Conservation (phyloP, 2,797 vertebrate species). For the Vireo griseus region DNA sequence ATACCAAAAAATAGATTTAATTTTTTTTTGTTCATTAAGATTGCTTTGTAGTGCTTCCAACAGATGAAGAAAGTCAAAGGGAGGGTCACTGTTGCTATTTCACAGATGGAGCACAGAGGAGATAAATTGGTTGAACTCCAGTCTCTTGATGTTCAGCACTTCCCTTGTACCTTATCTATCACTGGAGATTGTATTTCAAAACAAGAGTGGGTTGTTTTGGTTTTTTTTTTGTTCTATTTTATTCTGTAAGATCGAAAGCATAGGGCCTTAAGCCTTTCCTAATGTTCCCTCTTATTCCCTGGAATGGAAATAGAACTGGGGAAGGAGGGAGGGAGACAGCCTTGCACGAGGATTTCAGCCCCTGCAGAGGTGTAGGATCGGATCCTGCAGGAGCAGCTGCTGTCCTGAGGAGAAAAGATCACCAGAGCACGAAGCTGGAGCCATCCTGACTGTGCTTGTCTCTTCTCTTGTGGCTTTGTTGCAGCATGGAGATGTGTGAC, state of each 20-base stretch:
- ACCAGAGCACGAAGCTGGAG: not conserved
- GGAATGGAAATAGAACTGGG: not conserved
- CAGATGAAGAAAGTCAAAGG: not conserved
- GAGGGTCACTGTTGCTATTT: not conserved
- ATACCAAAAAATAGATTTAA: not conserved
- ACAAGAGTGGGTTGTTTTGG: not conserved
- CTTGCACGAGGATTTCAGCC: not conserved
- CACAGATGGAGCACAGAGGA: not conserved
- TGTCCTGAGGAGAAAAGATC: not conserved
- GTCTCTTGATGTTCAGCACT: not conserved
- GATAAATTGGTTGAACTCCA: constrained; percentile 24
- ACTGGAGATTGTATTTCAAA: not conserved
- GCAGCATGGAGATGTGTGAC: constrained; percentile 97
- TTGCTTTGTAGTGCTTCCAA: constrained; percentile 32
- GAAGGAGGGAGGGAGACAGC: not conserved
- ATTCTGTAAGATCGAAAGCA: not conserved
- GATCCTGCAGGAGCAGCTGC: not conserved
- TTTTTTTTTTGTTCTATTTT: not conserved
- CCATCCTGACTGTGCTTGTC: not conserved
- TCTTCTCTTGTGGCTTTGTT: not conserved
- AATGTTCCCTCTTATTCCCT: not conserved
- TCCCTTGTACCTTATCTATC: not conserved
- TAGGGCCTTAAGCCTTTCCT: not conserved
- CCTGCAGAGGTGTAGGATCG: accelerated
- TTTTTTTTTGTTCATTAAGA: not conserved